Conservation (phyloP, 2,797 vertebrate species). For the Valencia hispanica region DNA sequence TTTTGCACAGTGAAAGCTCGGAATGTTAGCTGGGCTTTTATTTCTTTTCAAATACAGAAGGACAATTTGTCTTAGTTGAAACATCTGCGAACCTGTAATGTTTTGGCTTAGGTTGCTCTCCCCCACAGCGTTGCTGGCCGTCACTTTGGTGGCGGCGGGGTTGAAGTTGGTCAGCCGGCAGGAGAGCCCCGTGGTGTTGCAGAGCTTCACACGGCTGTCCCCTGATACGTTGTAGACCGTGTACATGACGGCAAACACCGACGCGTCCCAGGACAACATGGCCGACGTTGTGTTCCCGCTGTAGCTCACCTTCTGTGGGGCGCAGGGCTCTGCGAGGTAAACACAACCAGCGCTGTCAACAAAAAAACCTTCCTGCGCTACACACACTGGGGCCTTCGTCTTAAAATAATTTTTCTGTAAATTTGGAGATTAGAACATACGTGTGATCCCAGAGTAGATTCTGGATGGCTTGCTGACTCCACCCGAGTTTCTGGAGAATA, state of each 20-base stretch:
- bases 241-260: conserved; percentile 71
- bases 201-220: conserved; percentile 37
- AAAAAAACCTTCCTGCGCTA: no score
- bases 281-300: conserved; percentile 28
- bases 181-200: conserved; percentile 67
- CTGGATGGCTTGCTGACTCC: conserved; percentile 71
- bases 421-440: conserved; percentile 50
- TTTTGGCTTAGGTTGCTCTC: conserved; percentile 64
- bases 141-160: conserved; percentile 52
- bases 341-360: conserved; percentile 4
- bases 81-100: conserved; percentile 52
- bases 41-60: neutral
- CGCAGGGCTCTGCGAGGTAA: conserved; percentile 74
- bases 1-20: neutral
- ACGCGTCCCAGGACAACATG: conserved; percentile 68
- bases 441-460: conserved; percentile 64
- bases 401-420: no score
- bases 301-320: conserved; percentile 64
- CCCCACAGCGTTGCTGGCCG: conserved; percentile 75
- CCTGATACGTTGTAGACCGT: conserved; percentile 51
- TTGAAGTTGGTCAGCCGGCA: conserved; percentile 61
- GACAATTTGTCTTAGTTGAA: neutral
- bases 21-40: neutral
- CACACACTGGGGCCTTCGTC: no score
- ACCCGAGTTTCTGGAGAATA: conserved; percentile 71